phyloP scores from a whole-genome alignment of 2,113 vertebrate genomes.

The Candoia aspera region DNA sequence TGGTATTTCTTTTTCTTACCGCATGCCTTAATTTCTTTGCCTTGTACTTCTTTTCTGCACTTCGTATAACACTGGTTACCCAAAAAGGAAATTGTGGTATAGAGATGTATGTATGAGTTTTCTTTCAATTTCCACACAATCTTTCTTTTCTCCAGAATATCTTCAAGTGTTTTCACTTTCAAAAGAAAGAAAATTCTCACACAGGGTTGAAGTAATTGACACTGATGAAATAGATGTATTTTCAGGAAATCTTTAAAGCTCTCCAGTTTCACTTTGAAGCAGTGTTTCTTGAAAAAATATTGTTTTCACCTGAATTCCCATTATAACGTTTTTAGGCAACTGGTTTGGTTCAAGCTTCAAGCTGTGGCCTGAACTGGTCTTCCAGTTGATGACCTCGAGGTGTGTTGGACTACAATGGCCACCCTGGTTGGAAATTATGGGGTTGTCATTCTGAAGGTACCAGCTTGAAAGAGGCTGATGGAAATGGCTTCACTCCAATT shows the following conservation, averaged over 20 bases:
- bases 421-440: neutral
- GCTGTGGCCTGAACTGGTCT: neutral
- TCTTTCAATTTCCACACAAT: neutral
- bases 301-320: neutral
- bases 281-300: neutral
- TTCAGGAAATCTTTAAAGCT: conserved; percentile 3
- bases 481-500: neutral
- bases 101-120: neutral
- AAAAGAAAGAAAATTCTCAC: neutral
- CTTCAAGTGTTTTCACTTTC: neutral
- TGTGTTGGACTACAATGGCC: neutral
- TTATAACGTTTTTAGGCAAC: neutral
- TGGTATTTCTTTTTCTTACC: neutral
- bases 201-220: neutral
- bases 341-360: neutral
- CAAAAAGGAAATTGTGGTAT: neutral
- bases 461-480: neutral
- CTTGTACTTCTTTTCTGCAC: neutral
- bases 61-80: neutral
- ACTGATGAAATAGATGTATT: neutral
- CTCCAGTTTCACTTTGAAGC: neutral
- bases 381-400: neutral
- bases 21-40: neutral
- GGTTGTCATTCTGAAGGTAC: neutral
- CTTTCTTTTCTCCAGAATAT: neutral